Evolutionary conservation across 2,797 vertebrate species (phyloP), one percentile per base, ranked within the genome.

Genomic region (Natrix natrix): DNA sequence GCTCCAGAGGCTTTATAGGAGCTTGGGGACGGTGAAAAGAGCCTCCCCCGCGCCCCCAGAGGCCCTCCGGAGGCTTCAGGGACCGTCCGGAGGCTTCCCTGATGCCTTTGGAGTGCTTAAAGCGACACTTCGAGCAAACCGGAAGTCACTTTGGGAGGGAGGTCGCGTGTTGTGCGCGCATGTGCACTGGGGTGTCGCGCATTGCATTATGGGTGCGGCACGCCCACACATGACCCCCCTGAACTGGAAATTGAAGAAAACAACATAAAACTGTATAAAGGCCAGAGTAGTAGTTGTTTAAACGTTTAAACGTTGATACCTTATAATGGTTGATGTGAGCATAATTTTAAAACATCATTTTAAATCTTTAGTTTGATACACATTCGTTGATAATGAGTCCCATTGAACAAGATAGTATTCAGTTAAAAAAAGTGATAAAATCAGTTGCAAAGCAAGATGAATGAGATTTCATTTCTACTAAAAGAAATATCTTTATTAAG

Each of bases 371-470:
- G 7, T 89, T 63, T 88, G 66, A 92, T 56, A 61, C 22, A 88
- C 2, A 7, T 28, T 61, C 8, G 0, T 52, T 83, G 13, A 56
- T 37, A 78, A 13, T 32, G 59, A 83, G 8, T 14, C 14, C 28
- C 5, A 83, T 60, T 57, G 4, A 92, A 78, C 57, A 57, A 26
- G 69, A 17, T 83, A 32, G 43, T 17, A 37, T 78, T 89, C 60
- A 28, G 28, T 56, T 54, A 87, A 48, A 89, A 24, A 22, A 63
- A 11, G 11, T 26, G 37, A 87, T 54, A 87, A 91, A n/a, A 55
- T 66, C 17, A 24, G 48, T 8, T 56, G 54, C 24, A 0, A 92
- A 96, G 95, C 94, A 96, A 94, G 95, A 95, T 95, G 91, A 60
- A 43, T 95, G 91, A 56, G 91, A 91, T 26, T 96, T 93, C 91